A percentile compares a stretch with the other conserved stretches of the same genome.
Conservation (phyloP, 1,140 invertebrate genomes). For the Linepithema humile region DNA sequence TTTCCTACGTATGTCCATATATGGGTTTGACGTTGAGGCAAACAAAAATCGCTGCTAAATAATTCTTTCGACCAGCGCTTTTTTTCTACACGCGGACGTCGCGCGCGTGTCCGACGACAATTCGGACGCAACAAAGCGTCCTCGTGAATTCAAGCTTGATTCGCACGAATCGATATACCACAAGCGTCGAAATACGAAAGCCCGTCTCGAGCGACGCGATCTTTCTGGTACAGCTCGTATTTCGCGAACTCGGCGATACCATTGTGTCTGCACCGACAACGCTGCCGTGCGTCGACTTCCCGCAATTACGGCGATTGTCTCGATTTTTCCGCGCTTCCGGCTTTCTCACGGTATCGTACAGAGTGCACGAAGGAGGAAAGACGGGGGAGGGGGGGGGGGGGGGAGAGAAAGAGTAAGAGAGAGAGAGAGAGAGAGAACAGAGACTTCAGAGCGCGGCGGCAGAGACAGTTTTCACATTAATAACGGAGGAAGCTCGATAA, state of each 20-base stretch:
- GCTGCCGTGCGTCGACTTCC: conserved; percentile 59
- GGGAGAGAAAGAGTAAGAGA: not conserved
- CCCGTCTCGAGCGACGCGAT: conserved; percentile 34
- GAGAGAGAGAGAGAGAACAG: not conserved
- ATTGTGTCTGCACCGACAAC: conserved; percentile 61
- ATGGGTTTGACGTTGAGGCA: too few species aligned
- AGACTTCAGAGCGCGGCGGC: conserved; percentile 15
- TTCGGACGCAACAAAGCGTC: not conserved
- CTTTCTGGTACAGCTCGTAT: conserved; percentile 51
- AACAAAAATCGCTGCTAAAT: not conserved
- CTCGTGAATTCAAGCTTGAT: conserved; percentile 34
- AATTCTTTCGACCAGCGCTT: too few species aligned
- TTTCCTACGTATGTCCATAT: not conserved
- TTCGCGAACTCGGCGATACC: conserved; percentile 66
- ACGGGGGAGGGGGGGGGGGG: not conserved
- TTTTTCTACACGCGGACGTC: not conserved
- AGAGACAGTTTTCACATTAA: conserved; percentile 62
- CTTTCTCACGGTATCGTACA: conserved; percentile 57
- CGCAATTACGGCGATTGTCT: conserved; percentile 71
- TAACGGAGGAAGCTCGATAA: conserved; percentile 58
- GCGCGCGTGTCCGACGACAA: not conserved
- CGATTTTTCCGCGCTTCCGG: conserved; percentile 65
- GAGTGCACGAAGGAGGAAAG: not conserved
- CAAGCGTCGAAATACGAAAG: conserved; percentile 13
- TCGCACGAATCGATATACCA: conserved; percentile 23